Evolutionary conservation across 2,797 vertebrate species (phyloP).

Genomic region (Leptatherina wallacei): DNA sequence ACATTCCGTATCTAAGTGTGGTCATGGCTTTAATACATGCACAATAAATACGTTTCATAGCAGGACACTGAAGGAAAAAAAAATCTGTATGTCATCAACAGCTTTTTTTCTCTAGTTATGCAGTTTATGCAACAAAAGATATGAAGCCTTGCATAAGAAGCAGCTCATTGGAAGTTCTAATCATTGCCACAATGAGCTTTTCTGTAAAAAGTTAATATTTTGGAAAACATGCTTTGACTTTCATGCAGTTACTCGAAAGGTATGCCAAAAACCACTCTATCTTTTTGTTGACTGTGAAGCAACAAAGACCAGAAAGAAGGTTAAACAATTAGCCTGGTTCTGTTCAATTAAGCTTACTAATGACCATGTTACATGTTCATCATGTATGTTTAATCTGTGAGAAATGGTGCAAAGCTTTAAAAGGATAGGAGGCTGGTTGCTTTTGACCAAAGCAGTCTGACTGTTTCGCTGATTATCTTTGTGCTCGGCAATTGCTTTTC

Average conservation of each 20-base stretch:
- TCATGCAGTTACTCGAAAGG: background rate
- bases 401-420: too few relatives aligned
- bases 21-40: slow-evolving; percentile 11
- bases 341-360: background rate
- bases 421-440: too few relatives aligned
- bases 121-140: background rate
- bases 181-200: slow-evolving; percentile 1
- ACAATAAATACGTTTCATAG: slow-evolving; percentile 17
- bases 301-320: slow-evolving; percentile 5
- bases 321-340: slow-evolving; percentile 9
- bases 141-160: background rate
- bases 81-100: background rate
- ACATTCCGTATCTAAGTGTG: slow-evolving; percentile 17
- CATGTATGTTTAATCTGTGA: too few relatives aligned
- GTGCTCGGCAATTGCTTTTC: background rate
- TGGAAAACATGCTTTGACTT: background rate
- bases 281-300: background rate
- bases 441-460: too few relatives aligned
- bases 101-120: slow-evolving; percentile 1
- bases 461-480: too few relatives aligned
- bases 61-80: background rate
- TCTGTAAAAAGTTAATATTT: slow-evolving; percentile 6
- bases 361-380: background rate
- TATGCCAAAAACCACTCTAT: background rate
- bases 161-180: background rate